These are phyloP conservation scores for Drepana arcuata DNA, from an alignment of 1,140 invertebrate genomes.

Conservation along the genomic window DNA sequence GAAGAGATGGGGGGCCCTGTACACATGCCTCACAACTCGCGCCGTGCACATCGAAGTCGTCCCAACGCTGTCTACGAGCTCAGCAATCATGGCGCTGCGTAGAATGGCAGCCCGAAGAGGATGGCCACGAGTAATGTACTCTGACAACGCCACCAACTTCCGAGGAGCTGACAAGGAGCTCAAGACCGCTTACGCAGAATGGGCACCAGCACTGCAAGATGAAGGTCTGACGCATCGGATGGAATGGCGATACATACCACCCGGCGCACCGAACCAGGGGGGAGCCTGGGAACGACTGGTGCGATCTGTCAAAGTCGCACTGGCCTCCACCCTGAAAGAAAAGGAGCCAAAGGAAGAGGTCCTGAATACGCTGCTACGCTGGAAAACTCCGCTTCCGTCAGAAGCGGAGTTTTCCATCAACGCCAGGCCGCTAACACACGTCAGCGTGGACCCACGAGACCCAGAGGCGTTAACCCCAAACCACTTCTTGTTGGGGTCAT, in stretches of 20 bases:
- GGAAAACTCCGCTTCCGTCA: too few species aligned
- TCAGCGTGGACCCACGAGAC: constrained; percentile 22
- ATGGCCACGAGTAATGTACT: constrained; percentile 25
- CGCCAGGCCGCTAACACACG: constrained; percentile 30
- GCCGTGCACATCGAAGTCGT: constrained; percentile 37
- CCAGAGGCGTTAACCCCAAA: constrained; percentile 27
- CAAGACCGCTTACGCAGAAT: neutral
- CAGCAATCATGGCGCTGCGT: constrained; percentile 42
- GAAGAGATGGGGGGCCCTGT: constrained; percentile 27
- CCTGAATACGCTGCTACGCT: constrained; percentile 22
- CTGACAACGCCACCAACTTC: constrained; percentile 54
- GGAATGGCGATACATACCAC: constrained; percentile 49
- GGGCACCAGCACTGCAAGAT: constrained; percentile 1
- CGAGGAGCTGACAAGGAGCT: constrained; percentile 17
- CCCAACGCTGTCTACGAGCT: constrained; percentile 32
- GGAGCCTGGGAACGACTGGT: constrained; percentile 55
- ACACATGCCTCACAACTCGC: constrained; percentile 34
- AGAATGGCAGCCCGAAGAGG: constrained; percentile 50
- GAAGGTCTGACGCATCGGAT: constrained; percentile 7
- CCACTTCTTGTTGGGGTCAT: constrained; percentile 34
- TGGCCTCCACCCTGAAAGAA: constrained; percentile 13
- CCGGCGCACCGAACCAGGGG: constrained; percentile 41
- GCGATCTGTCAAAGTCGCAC: constrained; percentile 32
- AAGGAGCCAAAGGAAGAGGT: constrained; percentile 21
- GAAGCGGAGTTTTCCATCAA: constrained; percentile 33